Conservation (phyloP, 2,888 invertebrate species). For the Seira musarum region DNA sequence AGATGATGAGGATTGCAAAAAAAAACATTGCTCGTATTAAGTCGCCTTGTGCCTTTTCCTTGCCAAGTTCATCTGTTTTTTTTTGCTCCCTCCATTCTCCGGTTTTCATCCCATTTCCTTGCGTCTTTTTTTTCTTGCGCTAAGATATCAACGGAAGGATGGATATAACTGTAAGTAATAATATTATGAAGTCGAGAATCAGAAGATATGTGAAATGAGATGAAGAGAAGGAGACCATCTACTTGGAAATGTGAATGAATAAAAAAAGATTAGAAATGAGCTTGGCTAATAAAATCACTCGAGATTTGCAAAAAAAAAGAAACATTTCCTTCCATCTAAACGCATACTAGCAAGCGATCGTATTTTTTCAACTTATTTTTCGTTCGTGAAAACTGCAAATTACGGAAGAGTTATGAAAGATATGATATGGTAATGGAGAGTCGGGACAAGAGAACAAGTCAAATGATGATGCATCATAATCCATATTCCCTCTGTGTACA, state of each 20-base stretch:
- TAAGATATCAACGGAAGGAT: neutral
- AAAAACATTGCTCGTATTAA: neutral
- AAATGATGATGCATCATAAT: too few species aligned
- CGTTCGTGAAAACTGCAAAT: neutral
- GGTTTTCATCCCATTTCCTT: neutral
- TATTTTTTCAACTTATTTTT: too few species aligned
- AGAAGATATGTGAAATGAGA: neutral
- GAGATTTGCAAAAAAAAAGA: neutral
- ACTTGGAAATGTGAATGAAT: too few species aligned
- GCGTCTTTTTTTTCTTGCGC: neutral
- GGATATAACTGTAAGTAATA: neutral
- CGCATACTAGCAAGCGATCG: too few species aligned
- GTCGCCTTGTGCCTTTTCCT: constrained; percentile 26
- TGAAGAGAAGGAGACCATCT: neutral
- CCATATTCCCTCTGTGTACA: too few species aligned
- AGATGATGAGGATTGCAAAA: neutral
- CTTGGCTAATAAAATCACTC: constrained; percentile 6
- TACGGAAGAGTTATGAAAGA: neutral
- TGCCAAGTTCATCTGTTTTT: constrained; percentile 31
- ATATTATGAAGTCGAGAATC: neutral
- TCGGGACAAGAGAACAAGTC: too few species aligned
- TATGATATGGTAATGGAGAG: too few species aligned
- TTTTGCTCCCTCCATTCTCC: neutral
- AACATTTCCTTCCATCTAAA: neutral
- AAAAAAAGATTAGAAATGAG: neutral